Conservation (phyloP, 2,113 vertebrate species). For the Macroglossus sobrinus region DNA sequence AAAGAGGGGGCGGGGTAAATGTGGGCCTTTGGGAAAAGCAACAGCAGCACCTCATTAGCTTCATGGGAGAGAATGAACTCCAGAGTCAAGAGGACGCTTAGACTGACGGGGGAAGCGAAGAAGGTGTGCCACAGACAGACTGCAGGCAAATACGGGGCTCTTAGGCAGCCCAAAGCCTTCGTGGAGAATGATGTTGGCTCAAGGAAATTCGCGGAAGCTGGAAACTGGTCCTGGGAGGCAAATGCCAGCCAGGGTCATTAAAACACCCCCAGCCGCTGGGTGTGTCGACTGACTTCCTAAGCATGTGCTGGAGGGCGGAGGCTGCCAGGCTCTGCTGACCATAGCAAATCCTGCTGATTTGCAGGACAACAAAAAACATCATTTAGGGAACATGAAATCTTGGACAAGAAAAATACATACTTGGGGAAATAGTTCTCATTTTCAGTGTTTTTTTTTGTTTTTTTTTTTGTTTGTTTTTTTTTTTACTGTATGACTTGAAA, state of each 20-base stretch:
- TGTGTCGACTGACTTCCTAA: background rate
- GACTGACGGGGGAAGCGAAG: background rate
- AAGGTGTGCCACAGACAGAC: fast-evolving
- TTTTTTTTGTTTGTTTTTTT: background rate
- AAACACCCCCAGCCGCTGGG: background rate
- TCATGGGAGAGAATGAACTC: background rate
- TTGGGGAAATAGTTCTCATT: background rate
- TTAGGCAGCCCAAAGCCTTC: background rate
- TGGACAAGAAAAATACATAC: background rate
- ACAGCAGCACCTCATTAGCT: background rate
- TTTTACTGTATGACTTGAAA: background rate
- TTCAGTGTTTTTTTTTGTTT: background rate
- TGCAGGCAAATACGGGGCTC: background rate
- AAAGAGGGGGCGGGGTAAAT: too few relatives aligned
- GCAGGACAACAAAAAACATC: background rate
- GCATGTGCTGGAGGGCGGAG: background rate
- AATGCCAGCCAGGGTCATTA: background rate
- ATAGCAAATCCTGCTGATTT: background rate
- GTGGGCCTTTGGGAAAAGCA: background rate
- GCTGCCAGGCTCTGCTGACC: background rate
- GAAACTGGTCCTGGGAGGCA: background rate
- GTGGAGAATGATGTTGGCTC: background rate
- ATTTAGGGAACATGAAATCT: background rate
- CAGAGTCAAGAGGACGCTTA: background rate
- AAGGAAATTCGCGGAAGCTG: background rate